Percentiles rank a stretch among this genome's conserved stretches.
Evolutionary conservation across 92 coral and sea anemone genomes (phyloP).

Genomic region (Epizoanthus ramosus): DNA sequence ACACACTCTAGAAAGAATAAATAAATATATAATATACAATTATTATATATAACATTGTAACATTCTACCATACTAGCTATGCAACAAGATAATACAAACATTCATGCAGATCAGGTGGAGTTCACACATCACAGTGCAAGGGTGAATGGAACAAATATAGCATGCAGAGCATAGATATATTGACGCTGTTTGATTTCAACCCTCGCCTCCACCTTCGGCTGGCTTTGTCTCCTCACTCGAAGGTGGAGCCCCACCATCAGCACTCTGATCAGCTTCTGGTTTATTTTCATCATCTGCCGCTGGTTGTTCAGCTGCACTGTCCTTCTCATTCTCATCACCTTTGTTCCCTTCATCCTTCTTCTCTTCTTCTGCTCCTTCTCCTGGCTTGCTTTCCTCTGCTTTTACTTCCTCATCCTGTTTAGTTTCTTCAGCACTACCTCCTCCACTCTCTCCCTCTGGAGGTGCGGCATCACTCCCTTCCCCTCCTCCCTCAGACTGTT

Average conservation of each 20-base stretch:
- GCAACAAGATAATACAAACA: neutral
- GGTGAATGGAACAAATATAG: neutral
- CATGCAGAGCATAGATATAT: neutral
- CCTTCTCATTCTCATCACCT: constrained; percentile 37
- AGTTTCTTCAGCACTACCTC: constrained; percentile 4
- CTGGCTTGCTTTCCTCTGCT: constrained; percentile 29
- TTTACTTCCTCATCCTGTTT: constrained; percentile 16
- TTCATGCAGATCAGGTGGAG: neutral
- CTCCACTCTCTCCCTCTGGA: constrained; percentile 29
- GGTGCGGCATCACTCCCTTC: constrained; percentile 30
- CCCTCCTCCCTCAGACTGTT: constrained; percentile 41
- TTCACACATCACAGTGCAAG: constrained; percentile 21
- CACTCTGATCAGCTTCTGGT: constrained; percentile 45
- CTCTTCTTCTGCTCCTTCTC: constrained; percentile 25
- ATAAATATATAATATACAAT: neutral
- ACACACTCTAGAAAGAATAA: neutral
- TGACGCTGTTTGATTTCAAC: neutral
- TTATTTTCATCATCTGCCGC: constrained; percentile 48
- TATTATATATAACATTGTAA: neutral
- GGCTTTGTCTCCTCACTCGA: constrained; percentile 58
- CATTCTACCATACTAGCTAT: neutral
- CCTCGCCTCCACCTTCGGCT: constrained; percentile 48
- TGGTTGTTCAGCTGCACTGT: constrained; percentile 39
- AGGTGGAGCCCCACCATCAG: constrained; percentile 26
- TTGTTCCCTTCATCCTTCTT: constrained; percentile 29